A percentile compares a stretch with the other conserved stretches of the same genome.
phyloP scores from a whole-genome alignment of 2,888 invertebrate genomes.

The Sminthurinus aureus region DNA sequence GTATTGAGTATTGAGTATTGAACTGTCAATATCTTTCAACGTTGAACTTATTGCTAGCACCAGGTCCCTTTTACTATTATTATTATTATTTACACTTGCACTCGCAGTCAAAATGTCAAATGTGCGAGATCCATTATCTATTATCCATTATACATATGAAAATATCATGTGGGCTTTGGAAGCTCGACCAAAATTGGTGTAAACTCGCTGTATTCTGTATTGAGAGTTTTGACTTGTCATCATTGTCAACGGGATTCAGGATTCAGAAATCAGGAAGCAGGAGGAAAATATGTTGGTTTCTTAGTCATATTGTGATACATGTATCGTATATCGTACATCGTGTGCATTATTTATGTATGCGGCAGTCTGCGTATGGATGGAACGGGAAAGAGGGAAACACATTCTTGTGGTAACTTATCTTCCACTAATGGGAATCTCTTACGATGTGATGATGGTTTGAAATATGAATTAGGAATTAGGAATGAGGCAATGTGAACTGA shows the following conservation, averaged over 20 bases:
- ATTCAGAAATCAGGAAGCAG: no score
- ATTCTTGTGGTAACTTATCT: slow-evolving; percentile 23
- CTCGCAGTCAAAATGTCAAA: no score
- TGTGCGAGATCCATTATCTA: no score
- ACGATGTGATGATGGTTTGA: slow-evolving; percentile 18
- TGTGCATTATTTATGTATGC: neutral
- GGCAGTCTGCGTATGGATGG: neutral
- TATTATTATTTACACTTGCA: no score
- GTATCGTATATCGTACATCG: neutral
- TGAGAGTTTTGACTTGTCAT: neutral
- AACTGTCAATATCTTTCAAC: slow-evolving; percentile 1
- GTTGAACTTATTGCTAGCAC: no score
- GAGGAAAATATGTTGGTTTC: neutral
- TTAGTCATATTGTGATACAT: neutral
- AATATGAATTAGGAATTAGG: slow-evolving; percentile 24
- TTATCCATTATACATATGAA: neutral
- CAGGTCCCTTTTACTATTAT: no score
- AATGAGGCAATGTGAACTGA: neutral
- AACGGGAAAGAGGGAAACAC: neutral
- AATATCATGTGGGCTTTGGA: neutral
- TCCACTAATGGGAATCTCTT: slow-evolving; percentile 23
- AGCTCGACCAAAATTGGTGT: neutral
- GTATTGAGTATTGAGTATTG: neutral
- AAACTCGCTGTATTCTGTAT: no score
- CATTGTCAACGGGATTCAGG: no score